These are phyloP conservation scores for Battus philenor DNA, from an alignment of 1,140 invertebrate species.

Conservation along the genomic window DNA sequence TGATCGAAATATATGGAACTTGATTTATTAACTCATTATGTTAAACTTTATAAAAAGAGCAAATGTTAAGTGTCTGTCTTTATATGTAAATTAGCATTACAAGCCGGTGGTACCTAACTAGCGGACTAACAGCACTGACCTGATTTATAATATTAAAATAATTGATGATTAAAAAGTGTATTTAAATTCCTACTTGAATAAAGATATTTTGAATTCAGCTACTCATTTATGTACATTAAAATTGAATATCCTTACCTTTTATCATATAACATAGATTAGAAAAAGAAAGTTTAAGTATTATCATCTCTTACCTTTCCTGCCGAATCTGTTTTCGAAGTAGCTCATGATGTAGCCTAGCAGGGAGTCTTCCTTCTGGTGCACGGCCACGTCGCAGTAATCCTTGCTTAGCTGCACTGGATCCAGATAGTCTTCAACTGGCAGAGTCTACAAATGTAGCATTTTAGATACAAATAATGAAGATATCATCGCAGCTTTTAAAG, in stretches of 20 bases:
- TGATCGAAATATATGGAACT: background rate
- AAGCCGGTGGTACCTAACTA: background rate
- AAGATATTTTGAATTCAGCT: too few species aligned
- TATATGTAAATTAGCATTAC: background rate
- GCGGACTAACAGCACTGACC: background rate
- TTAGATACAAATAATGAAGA: too few species aligned
- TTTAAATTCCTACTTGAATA: too few species aligned
- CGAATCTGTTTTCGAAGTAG: slow-evolving; percentile 53
- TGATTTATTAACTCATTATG: background rate
- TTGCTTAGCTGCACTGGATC: slow-evolving; percentile 54
- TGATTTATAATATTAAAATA: background rate
- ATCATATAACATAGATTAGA: background rate
- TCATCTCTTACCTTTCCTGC: slow-evolving; percentile 42
- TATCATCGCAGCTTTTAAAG: too few species aligned
- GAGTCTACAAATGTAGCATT: slow-evolving; percentile 11
- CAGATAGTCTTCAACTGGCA: slow-evolving; percentile 58
- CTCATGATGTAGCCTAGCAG: slow-evolving; percentile 57
- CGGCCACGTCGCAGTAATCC: slow-evolving; percentile 55
- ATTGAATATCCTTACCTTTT: background rate
- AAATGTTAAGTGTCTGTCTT: background rate
- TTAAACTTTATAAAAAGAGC: background rate
- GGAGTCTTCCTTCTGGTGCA: slow-evolving; percentile 50
- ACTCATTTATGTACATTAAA: background rate
- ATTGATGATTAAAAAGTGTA: too few species aligned
- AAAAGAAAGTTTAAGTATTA: background rate